phyloP scores from a whole-genome alignment of 1,140 invertebrate genomes.

The Sycophila sp. region DNA sequence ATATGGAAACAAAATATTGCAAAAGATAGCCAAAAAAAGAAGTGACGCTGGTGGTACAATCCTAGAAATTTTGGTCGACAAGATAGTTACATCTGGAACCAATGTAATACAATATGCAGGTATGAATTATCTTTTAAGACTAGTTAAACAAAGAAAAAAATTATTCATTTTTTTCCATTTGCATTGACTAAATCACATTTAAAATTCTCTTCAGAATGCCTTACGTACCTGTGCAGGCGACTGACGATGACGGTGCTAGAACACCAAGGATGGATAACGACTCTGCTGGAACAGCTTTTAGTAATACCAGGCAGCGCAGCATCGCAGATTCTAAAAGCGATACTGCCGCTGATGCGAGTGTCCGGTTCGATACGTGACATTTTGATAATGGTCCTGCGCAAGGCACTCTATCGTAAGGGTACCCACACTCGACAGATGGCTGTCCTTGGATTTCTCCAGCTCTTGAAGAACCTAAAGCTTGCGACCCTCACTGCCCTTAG shows the following conservation, averaged over 20 bases:
- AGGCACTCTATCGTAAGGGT: slow-evolving; percentile 68
- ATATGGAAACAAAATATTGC: slow-evolving; percentile 65
- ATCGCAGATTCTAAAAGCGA: slow-evolving; percentile 63
- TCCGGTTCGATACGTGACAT: slow-evolving; percentile 65
- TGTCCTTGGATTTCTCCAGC: slow-evolving; percentile 67
- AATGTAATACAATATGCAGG: slow-evolving; percentile 66
- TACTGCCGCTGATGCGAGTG: slow-evolving; percentile 65
- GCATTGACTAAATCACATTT: not conserved
- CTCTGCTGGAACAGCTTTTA: slow-evolving; percentile 65
- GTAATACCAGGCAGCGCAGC: slow-evolving; percentile 58
- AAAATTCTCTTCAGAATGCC: slow-evolving; percentile 60
- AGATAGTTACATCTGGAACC: slow-evolving; percentile 60
- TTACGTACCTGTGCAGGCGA: slow-evolving; percentile 63
- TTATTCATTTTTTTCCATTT: too few species aligned
- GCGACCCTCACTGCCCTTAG: slow-evolving; percentile 61
- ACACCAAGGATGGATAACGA: slow-evolving; percentile 60
- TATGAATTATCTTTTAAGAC: too few species aligned
- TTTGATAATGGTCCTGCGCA: slow-evolving; percentile 68
- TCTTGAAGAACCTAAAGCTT: slow-evolving; percentile 67
- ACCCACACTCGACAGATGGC: slow-evolving; percentile 66
- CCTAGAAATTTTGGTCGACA: slow-evolving; percentile 62
- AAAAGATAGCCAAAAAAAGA: slow-evolving; percentile 66
- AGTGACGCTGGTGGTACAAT: slow-evolving; percentile 61
- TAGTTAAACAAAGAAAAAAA: too few species aligned
- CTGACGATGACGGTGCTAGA: slow-evolving; percentile 64